Evolutionary conservation across 1,140 invertebrate genomes (phyloP).

Genomic region (Meloidogyne hapla): DNA sequence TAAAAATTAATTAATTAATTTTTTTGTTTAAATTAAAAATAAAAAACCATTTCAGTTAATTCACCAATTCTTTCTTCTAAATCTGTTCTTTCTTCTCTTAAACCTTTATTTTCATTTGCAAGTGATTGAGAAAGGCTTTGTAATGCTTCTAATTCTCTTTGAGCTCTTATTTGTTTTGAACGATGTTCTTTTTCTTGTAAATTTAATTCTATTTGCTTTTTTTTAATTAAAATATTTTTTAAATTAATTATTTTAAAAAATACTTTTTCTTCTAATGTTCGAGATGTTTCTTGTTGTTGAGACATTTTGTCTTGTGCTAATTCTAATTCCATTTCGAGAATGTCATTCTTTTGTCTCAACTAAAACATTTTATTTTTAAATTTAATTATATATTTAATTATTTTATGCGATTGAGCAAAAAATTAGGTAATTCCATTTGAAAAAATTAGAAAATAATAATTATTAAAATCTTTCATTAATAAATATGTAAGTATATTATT

Average conservation of each 20-base stretch:
- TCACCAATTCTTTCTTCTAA: conserved; percentile 33
- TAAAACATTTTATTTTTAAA: neutral
- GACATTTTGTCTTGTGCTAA: conserved; percentile 31
- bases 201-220: conserved; percentile 28
- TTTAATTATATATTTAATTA: no score
- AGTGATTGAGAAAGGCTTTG: conserved; percentile 42
- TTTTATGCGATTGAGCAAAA: no score
- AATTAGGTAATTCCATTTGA: no score
- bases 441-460: no score
- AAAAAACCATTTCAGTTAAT: conserved; percentile 19
- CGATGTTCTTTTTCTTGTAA: conserved; percentile 28
- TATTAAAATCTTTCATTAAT: no score
- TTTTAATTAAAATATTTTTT: neutral
- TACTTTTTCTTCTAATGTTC: conserved; percentile 25
- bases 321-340: conserved; percentile 35
- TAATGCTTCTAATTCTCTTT: conserved; percentile 42
- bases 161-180: conserved; percentile 21
- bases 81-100: conserved; percentile 38
- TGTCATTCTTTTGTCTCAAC: conserved; percentile 21
- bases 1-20: conserved; percentile 7
- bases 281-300: conserved; percentile 29
- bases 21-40: no score
- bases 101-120: conserved; percentile 44
- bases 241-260: neutral
- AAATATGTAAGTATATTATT: no score